A percentile compares a stretch with the other conserved stretches of the same genome.
Evolutionary conservation across 2,888 invertebrate genomes (phyloP).

Genomic region (Trichacis sp.): DNA sequence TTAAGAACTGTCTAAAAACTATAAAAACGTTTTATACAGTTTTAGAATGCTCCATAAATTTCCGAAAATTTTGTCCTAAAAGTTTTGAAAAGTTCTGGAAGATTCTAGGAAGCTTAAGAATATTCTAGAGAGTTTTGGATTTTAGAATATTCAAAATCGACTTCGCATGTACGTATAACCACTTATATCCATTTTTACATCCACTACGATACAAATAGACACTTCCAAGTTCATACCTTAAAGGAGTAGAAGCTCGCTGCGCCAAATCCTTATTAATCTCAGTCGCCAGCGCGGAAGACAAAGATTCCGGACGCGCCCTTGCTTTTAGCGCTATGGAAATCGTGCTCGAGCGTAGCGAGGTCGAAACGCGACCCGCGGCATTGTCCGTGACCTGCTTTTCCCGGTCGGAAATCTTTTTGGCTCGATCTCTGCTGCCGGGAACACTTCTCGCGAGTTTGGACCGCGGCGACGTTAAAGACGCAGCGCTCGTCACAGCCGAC

Average conservation of each 20-base stretch:
- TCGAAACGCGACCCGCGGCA: conserved; percentile 56
- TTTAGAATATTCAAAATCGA: too few species aligned
- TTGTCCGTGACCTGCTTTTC: conserved; percentile 69
- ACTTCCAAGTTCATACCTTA: too few species aligned
- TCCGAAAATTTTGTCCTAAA: too few species aligned
- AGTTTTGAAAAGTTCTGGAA: too few species aligned
- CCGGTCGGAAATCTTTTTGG: conserved; percentile 73
- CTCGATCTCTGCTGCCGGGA: conserved; percentile 72
- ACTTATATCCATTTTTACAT: too few species aligned
- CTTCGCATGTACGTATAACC: too few species aligned
- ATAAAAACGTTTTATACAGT: too few species aligned
- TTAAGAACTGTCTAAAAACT: too few species aligned
- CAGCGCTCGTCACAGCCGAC: conserved; percentile 19
- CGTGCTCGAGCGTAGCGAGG: conserved; percentile 50
- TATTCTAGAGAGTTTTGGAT: too few species aligned
- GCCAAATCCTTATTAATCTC: conserved; percentile 64
- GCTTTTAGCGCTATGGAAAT: conserved; percentile 47
- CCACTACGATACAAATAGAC: too few species aligned
- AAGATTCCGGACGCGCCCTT: conserved; percentile 58
- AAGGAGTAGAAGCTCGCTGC: conserved; percentile 50
- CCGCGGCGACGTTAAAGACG: conserved; percentile 70
- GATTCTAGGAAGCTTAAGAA: too few species aligned
- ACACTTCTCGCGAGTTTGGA: conserved; percentile 67
- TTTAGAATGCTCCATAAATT: too few species aligned
- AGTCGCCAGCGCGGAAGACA: conserved; percentile 63